A percentile compares a stretch with the other conserved stretches of the same genome.
These are phyloP conservation scores for Tragelaphus oryx DNA, from an alignment of 2,797 vertebrate species.

Conservation along the genomic window DNA sequence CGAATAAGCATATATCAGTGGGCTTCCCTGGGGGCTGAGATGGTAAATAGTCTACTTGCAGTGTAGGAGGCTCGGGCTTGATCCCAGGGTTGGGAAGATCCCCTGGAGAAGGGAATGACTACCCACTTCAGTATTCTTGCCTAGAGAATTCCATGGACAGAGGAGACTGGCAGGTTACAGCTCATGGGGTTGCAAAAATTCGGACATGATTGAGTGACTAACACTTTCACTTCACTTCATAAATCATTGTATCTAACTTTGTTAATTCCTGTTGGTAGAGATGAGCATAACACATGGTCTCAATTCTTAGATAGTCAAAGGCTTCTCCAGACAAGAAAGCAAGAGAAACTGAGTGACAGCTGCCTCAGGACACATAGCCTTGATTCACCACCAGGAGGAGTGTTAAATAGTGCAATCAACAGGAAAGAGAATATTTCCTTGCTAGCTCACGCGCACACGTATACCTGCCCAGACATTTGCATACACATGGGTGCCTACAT, in stretches of 20 bases:
- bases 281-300: not conserved
- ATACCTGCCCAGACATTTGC: not conserved
- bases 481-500: fast-evolving
- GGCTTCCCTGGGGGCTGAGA: not conserved
- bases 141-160: not conserved
- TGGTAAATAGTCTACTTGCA: not conserved
- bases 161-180: not conserved
- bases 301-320: not conserved
- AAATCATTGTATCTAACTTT: not conserved
- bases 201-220: not conserved
- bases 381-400: too few species aligned
- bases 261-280: not conserved
- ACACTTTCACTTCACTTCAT: not conserved
- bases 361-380: not conserved
- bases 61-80: not conserved
- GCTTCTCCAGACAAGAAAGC: not conserved
- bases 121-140: not conserved
- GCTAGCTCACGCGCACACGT: not conserved
- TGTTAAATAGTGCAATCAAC: not conserved
- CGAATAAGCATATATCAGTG: not conserved
- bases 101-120: not conserved
- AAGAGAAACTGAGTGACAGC: not conserved
- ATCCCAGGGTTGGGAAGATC: not conserved
- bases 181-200: not conserved
- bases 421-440: not conserved